These are phyloP conservation scores for Burhinus oedicnemus DNA, from an alignment of 2,113 vertebrate species.

Conservation along the genomic window DNA sequence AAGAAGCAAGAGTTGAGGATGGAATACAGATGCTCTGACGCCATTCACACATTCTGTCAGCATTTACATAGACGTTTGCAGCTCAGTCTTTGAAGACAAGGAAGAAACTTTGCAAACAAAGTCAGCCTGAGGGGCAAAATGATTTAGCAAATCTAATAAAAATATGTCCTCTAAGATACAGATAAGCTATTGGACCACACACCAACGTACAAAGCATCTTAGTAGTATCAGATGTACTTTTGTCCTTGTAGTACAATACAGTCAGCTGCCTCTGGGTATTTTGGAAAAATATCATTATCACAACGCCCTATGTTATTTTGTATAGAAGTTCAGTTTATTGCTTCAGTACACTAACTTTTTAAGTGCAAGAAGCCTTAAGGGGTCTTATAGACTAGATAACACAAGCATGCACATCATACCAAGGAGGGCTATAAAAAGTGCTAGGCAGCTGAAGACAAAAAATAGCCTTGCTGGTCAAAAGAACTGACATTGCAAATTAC, in stretches of 20 bases:
- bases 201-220: neutral
- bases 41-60: neutral
- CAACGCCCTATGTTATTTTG: neutral
- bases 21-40: neutral
- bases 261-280: neutral
- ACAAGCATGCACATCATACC: neutral
- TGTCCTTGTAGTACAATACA: neutral
- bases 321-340: neutral
- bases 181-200: conserved; percentile 39
- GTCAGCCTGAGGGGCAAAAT: neutral
- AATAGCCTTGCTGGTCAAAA: neutral
- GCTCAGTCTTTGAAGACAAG: neutral
- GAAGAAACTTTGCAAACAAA: conserved; percentile 9
- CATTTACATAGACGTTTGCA: neutral
- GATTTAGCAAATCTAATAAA: neutral
- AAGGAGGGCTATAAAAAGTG: neutral
- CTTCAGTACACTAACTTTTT: neutral
- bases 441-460: neutral
- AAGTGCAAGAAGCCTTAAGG: neutral
- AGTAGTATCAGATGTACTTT: conserved; percentile 6
- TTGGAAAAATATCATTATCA: conserved; percentile 42
- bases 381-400: neutral
- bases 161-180: neutral
- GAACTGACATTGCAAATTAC: neutral
- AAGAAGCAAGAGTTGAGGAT: neutral